These are phyloP conservation scores for Silurus asotus DNA, from an alignment of 2,113 vertebrate species.

Conservation along the genomic window DNA sequence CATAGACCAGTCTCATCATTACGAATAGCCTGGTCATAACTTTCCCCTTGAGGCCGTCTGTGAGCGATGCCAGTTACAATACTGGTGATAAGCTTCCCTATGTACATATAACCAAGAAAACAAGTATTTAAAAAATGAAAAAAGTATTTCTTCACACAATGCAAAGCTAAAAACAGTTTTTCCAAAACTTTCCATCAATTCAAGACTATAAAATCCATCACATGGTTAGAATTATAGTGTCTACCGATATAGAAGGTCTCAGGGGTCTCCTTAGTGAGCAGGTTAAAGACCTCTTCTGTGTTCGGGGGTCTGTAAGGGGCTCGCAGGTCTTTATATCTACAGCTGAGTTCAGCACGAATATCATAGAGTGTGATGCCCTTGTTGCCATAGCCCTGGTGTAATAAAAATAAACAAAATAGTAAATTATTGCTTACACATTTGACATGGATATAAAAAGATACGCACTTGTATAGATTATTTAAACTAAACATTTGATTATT, in stretches of 20 bases:
- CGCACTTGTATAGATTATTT: neutral
- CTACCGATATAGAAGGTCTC: conserved; percentile 98
- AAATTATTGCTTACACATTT: neutral
- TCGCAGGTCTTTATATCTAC: conserved; percentile 95
- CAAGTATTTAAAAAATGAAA: neutral
- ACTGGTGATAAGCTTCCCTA: conserved; percentile 97
- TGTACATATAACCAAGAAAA: neutral
- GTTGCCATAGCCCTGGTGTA: conserved; percentile 91
- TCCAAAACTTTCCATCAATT: neutral
- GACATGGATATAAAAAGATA: neutral
- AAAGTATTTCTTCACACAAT: neutral
- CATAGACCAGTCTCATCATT: conserved; percentile 93
- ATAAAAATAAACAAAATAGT: neutral
- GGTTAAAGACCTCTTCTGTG: conserved; percentile 95
- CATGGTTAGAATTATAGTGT: neutral
- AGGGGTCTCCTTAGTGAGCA: conserved; percentile 98
- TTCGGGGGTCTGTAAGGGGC: conserved; percentile 90
- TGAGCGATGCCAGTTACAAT: conserved; percentile 94
- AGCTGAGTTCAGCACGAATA: conserved; percentile 96
- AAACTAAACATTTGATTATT: neutral
- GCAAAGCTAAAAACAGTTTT: neutral
- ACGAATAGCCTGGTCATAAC: conserved; percentile 96
- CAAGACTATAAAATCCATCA: neutral
- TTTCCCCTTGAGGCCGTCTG: conserved; percentile 93
- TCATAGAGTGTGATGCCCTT: conserved; percentile 98